These are phyloP conservation scores for Sarcophaga bullata DNA, from an alignment of 1,140 invertebrate genomes.

Conservation along the genomic window DNA sequence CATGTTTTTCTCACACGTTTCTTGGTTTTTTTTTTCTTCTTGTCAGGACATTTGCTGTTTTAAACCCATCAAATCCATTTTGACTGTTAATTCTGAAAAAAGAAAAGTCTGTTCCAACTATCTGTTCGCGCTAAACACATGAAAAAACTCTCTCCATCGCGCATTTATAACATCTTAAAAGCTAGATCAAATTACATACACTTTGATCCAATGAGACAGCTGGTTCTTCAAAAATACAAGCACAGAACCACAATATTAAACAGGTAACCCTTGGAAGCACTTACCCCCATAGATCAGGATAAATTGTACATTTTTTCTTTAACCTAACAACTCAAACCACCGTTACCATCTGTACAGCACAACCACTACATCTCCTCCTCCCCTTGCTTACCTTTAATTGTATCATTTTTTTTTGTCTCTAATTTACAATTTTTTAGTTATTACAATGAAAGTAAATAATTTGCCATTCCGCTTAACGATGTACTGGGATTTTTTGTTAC, in stretches of 20 bases:
- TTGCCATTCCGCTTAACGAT: constrained; percentile 15
- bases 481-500: constrained; percentile 39
- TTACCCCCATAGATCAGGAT: constrained; percentile 9
- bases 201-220: too few relatives aligned
- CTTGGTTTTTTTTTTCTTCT: constrained; percentile 11
- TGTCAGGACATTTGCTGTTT: background rate
- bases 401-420: background rate
- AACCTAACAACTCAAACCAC: background rate
- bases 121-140: constrained; percentile 41
- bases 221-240: background rate
- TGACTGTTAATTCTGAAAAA: background rate
- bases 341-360: background rate
- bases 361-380: background rate
- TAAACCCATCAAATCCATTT: background rate
- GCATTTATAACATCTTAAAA: too few relatives aligned
- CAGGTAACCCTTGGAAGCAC: background rate
- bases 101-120: constrained; percentile 40
- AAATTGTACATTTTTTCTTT: background rate
- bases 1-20: constrained; percentile 42
- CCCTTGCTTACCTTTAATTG: background rate
- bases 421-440: too few relatives aligned
- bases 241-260: background rate
- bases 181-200: constrained; percentile 33
- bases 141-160: too few relatives aligned
- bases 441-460: constrained; percentile 8